Conservation (phyloP, 2,113 vertebrate species). For the Rhinolophus ferrumequinum region DNA sequence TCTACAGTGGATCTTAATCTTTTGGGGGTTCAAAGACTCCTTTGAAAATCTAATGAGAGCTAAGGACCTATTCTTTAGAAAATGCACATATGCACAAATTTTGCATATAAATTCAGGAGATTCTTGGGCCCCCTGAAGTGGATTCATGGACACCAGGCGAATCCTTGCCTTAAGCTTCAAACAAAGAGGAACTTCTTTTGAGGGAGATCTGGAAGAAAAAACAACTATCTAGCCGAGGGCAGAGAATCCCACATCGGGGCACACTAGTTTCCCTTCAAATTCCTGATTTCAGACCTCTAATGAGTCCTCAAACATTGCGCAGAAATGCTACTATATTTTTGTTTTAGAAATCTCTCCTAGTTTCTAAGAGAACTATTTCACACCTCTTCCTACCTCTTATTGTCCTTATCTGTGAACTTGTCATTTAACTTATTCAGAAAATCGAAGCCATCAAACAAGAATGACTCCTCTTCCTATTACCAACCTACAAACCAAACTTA, state of each 20-base stretch:
- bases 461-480: neutral
- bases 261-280: neutral
- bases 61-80: constrained; percentile 55
- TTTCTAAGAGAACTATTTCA: neutral
- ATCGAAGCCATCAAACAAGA: neutral
- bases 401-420: neutral
- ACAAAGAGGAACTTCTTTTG: constrained; percentile 39
- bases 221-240: neutral
- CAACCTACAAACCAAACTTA: neutral
- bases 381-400: neutral
- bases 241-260: neutral
- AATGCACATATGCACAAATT: constrained; percentile 62
- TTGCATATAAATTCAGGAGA: constrained; percentile 55
- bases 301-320: neutral
- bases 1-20: constrained; percentile 48
- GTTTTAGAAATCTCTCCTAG: neutral
- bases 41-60: constrained; percentile 67
- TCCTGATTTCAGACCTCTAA: constrained; percentile 2
- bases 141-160: neutral
- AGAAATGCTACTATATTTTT: neutral
- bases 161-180: constrained; percentile 36
- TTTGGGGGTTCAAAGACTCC: constrained; percentile 40
- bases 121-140: constrained; percentile 13
- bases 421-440: neutral
- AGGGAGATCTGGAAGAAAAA: neutral